Evolutionary conservation across 92 coral and sea anemone genomes (phyloP), one percentile per base, ranked within the genome.

Genomic region (Palythoa caribaeorum): DNA sequence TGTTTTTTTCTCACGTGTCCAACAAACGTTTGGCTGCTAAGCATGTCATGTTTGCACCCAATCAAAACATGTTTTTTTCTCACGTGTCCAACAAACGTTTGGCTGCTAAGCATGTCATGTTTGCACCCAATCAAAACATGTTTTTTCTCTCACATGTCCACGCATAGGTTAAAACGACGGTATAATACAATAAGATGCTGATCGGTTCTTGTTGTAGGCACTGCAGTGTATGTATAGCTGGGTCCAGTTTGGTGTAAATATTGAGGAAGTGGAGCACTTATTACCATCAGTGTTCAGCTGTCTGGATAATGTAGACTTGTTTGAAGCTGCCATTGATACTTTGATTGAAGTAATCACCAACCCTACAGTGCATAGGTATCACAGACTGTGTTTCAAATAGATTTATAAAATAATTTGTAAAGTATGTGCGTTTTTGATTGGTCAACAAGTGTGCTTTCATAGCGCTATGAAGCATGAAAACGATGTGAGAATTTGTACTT

Each of bases 211-310:
- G 38, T 53, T 65, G 1, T 83, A 97, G 99, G 96, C 96, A 7
- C 88, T 97, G 75, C 92, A 94, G 11, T 95, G 99, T 78, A 74
- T 97, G 37, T 94, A 65, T 14, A 97, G 99, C 84, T 97, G 99
- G 99, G 95, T 96, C 19, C 98, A 97, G 91, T 97, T 97, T 94
- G 99, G 99, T 3, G 83, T 94, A 47, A 88, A 94, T 10, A 68
- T 96, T 50, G 57, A 76, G 10, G 98, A 97, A 28, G 86, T 95
- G 38, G 98, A 80, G 28, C 52, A 36, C 36, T 68, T 83, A 5
- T 79, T 94, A 20, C 95, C 95, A 2, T 7, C 87, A 40, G 92
- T 97, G 71, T 90, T 93, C 83, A 90, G 90, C 62, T 93, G 95
- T 28, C 81, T 93, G 50, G 90, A 88, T 38, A 94, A 92, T 51